phyloP scores from a whole-genome alignment of 2,797 vertebrate species.

The Acestrorhynchus altus region DNA sequence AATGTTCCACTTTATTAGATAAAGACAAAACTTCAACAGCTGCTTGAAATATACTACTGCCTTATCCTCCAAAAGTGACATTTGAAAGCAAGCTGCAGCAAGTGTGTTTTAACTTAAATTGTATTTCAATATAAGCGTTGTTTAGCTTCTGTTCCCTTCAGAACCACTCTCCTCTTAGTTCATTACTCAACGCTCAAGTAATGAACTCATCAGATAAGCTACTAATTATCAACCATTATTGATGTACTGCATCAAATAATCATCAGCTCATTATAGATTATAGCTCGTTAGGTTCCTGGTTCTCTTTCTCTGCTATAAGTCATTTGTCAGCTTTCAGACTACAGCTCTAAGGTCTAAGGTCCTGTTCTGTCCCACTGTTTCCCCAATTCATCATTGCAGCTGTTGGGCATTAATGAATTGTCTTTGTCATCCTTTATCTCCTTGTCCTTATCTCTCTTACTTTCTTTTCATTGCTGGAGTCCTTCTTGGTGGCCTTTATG shows the following conservation, averaged over 20 bases:
- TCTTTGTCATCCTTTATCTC: background rate
- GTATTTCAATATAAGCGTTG: background rate
- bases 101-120: background rate
- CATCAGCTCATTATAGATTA: background rate
- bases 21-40: no score
- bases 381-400: background rate
- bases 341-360: background rate
- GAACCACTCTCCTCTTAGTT: background rate
- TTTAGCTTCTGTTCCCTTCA: background rate
- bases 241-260: slow-evolving; percentile 9
- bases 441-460: slow-evolving; percentile 70
- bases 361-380: background rate
- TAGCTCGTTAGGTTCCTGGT: background rate
- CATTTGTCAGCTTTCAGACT: slow-evolving; percentile 11
- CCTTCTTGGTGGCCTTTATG: slow-evolving; percentile 91
- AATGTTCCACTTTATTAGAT: no score
- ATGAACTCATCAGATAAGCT: slow-evolving; percentile 5
- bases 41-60: no score
- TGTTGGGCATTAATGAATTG: background rate
- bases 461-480: slow-evolving; percentile 87
- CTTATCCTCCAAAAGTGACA: background rate
- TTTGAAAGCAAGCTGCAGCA: background rate
- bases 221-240: background rate
- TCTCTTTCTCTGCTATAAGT: background rate
- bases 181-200: background rate